A percentile compares a stretch with the other conserved stretches of the same genome.
These are phyloP conservation scores for Limnephilus auricula DNA, from an alignment of 2,888 invertebrate species.

Conservation along the genomic window DNA sequence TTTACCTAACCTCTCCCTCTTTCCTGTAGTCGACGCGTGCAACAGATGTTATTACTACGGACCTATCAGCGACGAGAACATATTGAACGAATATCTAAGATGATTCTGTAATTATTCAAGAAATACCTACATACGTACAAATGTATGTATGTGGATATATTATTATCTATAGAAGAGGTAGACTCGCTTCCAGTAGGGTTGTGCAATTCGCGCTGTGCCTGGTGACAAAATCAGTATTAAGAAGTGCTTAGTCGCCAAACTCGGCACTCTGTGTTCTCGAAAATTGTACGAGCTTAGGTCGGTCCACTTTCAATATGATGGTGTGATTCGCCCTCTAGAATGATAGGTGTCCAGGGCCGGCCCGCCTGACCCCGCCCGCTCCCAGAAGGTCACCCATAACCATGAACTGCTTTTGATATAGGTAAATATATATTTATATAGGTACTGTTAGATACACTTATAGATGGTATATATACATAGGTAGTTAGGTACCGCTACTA, in stretches of 20 bases:
- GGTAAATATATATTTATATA: background rate
- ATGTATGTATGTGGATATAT: background rate
- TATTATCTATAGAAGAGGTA: background rate
- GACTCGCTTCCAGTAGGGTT: background rate
- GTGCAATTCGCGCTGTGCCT: background rate
- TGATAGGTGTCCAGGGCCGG: slow-evolving; percentile 31
- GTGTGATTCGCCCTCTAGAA: background rate
- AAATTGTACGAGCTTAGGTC: background rate
- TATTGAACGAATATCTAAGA: background rate
- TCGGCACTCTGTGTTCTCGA: background rate
- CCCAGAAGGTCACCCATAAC: slow-evolving; percentile 9
- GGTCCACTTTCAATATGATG: background rate
- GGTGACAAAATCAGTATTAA: background rate
- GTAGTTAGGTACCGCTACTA: too few species aligned
- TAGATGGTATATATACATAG: too few species aligned
- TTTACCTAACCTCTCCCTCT: background rate
- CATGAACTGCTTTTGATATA: background rate
- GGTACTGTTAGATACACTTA: too few species aligned
- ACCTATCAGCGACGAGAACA: background rate
- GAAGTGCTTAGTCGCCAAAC: background rate
- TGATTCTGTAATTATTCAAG: background rate
- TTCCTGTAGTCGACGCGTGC: background rate
- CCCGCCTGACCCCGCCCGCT: slow-evolving; percentile 12
- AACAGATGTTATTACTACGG: background rate
- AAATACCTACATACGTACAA: background rate